phyloP scores from a whole-genome alignment of 1,140 invertebrate genomes.

The Ceratosolen fusciceps region DNA sequence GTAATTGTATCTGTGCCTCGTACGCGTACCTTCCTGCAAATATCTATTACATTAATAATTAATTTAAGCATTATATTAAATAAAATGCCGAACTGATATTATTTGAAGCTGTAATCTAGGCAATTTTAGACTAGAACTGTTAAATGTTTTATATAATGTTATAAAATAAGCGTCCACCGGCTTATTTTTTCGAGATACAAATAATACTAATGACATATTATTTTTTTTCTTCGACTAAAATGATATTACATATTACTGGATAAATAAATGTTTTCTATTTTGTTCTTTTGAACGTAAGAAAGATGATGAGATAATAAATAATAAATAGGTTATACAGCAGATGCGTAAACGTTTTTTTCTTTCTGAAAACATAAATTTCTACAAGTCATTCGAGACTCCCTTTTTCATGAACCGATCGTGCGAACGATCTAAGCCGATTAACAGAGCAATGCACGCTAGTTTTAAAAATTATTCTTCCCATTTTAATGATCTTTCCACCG shows the following conservation, averaged over 20 bases:
- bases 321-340: conserved; percentile 34
- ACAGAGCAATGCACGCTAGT: conserved; percentile 45
- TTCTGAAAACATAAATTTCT: conserved; percentile 36
- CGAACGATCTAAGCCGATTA: conserved; percentile 54
- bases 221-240: background rate
- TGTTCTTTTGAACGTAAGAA: conserved; percentile 15
- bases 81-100: too few relatives aligned
- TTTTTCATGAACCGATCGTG: conserved; percentile 55
- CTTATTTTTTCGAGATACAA: too few relatives aligned
- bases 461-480: conserved; percentile 45
- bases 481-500: conserved; percentile 50
- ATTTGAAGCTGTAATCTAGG: too few relatives aligned
- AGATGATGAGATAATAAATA: conserved; percentile 27
- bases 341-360: conserved; percentile 42
- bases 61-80: too few relatives aligned
- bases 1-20: too few relatives aligned
- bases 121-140: too few relatives aligned
- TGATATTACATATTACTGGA: background rate
- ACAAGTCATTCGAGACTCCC: conserved; percentile 49
- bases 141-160: background rate
- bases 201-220: background rate
- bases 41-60: too few relatives aligned
- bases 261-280: background rate
- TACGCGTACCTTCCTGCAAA: too few relatives aligned
- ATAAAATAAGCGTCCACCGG: too few relatives aligned